Percentiles rank a stretch among this genome's conserved stretches.
These are phyloP conservation scores for Masticophis lateralis DNA, from an alignment of 2,797 vertebrate genomes.

Conservation along the genomic window DNA sequence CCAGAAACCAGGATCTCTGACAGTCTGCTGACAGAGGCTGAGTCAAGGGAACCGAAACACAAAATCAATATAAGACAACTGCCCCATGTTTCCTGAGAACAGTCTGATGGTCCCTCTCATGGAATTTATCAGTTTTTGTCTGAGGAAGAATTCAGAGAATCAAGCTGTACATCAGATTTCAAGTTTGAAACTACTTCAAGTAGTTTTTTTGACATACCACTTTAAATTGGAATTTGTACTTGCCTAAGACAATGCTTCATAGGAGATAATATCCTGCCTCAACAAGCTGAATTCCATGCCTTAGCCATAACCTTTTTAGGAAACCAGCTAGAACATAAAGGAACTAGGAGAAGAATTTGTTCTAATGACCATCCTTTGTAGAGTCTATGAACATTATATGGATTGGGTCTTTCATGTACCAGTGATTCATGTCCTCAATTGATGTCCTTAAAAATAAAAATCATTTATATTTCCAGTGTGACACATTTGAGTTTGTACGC, in stretches of 20 bases:
- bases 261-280: background rate
- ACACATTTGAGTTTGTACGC: background rate
- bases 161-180: background rate
- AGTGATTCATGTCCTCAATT: constrained; percentile 20
- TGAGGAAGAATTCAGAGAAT: background rate
- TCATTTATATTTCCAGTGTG: constrained; percentile 35
- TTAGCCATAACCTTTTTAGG: constrained; percentile 21
- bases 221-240: background rate
- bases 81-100: background rate
- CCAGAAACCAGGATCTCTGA: background rate
- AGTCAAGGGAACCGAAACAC: background rate
- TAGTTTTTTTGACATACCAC: background rate
- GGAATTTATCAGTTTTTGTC: background rate
- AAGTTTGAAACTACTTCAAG: background rate
- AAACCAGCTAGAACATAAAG: constrained; percentile 20
- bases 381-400: background rate
- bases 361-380: background rate
- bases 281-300: background rate
- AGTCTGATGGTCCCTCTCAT: background rate
- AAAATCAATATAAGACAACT: background rate
- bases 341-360: background rate
- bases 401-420: constrained; percentile 10
- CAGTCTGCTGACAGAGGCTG: background rate
- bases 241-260: background rate
- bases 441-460: background rate